Conservation (phyloP, 2,797 vertebrate genomes). For the Threskiornis aethiopicus region DNA sequence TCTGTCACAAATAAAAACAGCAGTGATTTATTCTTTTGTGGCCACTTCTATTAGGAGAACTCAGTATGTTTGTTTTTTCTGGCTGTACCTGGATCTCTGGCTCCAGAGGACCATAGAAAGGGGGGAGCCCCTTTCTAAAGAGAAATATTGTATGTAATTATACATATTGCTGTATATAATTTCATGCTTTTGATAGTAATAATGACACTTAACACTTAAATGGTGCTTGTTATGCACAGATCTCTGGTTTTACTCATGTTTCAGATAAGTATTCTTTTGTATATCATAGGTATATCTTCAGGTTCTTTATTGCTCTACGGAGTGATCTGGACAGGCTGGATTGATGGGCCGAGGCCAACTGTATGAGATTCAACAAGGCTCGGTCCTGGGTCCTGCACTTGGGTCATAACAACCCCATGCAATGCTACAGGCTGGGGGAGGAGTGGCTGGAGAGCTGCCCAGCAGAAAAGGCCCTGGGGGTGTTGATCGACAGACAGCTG, state of each 20-base stretch:
- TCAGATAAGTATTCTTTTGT: not conserved
- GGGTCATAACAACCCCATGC: too few species aligned
- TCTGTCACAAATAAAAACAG: slow-evolving; percentile 4
- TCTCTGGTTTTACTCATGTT: not conserved
- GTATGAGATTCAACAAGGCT: too few species aligned
- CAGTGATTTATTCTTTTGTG: slow-evolving; percentile 6
- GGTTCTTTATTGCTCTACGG: not conserved
- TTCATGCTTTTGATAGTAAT: not conserved
- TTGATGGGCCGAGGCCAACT: too few species aligned
- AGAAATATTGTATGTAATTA: not conserved
- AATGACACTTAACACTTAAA: not conserved
- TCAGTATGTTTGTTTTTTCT: slow-evolving; percentile 9
- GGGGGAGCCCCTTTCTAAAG: not conserved
- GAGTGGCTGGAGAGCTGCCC: too few species aligned
- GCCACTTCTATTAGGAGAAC: not conserved
- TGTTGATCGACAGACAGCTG: too few species aligned
- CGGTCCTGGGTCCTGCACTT: too few species aligned
- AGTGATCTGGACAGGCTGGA: too few species aligned
- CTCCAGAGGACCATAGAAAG: not conserved
- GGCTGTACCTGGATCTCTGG: not conserved
- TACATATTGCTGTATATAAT: not conserved
- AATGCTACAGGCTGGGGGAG: too few species aligned
- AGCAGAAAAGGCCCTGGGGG: too few species aligned
- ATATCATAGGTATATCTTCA: not conserved
- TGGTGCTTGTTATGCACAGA: not conserved